Percentiles rank a stretch among this genome's conserved stretches.
phyloP scores from a whole-genome alignment of 2,113 vertebrate genomes.

The Fukomys damarensis region DNA sequence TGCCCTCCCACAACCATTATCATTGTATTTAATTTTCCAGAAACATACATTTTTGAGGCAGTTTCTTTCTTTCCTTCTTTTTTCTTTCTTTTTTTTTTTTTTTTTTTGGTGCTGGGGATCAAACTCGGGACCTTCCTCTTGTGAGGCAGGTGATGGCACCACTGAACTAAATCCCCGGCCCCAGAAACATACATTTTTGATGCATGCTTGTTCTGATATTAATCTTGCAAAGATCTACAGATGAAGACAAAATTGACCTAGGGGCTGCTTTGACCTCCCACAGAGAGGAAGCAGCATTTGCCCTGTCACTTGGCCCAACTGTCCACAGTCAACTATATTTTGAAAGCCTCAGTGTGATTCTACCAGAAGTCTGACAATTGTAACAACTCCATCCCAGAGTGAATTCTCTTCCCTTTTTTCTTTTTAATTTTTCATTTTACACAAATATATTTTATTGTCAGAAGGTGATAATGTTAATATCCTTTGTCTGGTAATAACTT shows the following conservation, averaged over 20 bases:
- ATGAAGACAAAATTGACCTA: background rate
- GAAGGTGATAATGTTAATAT: background rate
- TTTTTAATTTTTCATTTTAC: background rate
- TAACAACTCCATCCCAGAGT: background rate
- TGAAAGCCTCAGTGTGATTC: background rate
- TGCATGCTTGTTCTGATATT: background rate
- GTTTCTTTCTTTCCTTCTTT: too few species aligned
- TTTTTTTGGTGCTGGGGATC: too few species aligned
- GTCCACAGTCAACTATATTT: background rate
- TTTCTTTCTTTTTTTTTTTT: too few species aligned
- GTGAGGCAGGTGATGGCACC: too few species aligned
- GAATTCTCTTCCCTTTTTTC: background rate
- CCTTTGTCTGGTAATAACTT: conserved; percentile 33
- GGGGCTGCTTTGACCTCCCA: background rate
- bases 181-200: background rate
- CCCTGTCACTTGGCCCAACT: background rate
- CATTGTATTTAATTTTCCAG: background rate
- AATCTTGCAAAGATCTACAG: background rate
- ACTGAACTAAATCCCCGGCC: too few species aligned
- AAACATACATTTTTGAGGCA: background rate
- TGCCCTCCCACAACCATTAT: background rate
- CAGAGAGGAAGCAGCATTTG: background rate
- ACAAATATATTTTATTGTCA: background rate
- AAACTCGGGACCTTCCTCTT: too few species aligned
- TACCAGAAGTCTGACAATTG: background rate